These are phyloP conservation scores for Palythoa grandiflora DNA, from an alignment of 92 coral and sea anemone species.

Conservation along the genomic window DNA sequence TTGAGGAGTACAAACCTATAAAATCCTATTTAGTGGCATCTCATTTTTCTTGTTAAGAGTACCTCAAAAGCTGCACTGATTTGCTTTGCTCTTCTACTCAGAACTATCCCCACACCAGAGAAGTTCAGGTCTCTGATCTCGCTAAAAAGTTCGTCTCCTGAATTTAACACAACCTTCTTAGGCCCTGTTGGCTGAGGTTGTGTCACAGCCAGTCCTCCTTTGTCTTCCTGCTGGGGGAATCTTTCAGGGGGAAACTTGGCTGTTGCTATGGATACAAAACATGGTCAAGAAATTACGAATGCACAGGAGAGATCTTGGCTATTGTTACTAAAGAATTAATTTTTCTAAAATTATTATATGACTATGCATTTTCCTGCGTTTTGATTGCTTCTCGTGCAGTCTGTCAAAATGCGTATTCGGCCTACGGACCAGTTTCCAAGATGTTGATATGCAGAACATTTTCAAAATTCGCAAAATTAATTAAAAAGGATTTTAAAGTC, in stretches of 20 bases:
- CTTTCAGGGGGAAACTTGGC: conserved; percentile 95
- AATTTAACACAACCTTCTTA: conserved; percentile 92
- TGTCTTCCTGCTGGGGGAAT: conserved; percentile 91
- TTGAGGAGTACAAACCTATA: no score
- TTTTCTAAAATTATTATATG: no score
- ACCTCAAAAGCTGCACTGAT: conserved; percentile 99
- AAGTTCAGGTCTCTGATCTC: conserved; percentile 96
- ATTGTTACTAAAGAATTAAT: no score
- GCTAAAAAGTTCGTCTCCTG: conserved; percentile 87
- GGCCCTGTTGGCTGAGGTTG: conserved; percentile 84
- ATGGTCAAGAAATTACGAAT: background rate
- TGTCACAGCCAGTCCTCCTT: conserved; percentile 75
- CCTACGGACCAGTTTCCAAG: no score
- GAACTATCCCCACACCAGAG: conserved; percentile 94
- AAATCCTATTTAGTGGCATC: no score
- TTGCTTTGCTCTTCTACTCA: conserved; percentile 94
- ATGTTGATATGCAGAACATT: no score
- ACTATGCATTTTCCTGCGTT: no score
- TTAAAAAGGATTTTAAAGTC: no score
- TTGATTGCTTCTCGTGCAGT: no score
- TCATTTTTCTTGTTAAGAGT: background rate
- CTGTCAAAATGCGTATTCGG: no score
- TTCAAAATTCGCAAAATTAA: no score
- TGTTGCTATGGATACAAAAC: conserved; percentile 72
- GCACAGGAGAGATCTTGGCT: no score